Percentiles rank a stretch among this genome's conserved stretches.
Conservation (phyloP, 2,797 vertebrate genomes). For the Anableps anableps region DNA sequence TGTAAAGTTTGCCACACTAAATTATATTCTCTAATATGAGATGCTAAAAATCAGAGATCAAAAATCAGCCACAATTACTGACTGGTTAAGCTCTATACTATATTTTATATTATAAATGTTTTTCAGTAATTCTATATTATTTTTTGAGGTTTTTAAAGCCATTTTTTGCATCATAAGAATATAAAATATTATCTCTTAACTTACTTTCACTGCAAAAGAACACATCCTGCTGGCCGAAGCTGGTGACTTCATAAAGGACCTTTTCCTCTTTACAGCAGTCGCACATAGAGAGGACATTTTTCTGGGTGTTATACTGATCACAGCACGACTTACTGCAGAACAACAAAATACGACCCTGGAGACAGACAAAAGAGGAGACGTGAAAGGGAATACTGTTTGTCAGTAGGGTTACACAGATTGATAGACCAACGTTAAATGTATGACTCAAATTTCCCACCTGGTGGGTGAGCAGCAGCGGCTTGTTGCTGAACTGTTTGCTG, state of each 20-base stretch:
- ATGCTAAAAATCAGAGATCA: not conserved
- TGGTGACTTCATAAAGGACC: slow-evolving; percentile 72
- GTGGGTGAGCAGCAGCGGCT: slow-evolving; percentile 91
- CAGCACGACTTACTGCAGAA: slow-evolving; percentile 77
- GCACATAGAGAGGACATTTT: slow-evolving; percentile 68
- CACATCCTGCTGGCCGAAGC: slow-evolving; percentile 69
- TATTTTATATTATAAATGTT: not conserved
- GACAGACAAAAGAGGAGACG: not conserved
- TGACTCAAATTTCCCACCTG: slow-evolving; percentile 79
- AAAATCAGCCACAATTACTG: not conserved
- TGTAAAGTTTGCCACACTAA: not conserved
- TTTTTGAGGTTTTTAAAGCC: not conserved
- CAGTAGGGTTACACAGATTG: not conserved
- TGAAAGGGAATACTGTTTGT: not conserved
- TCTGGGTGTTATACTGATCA: slow-evolving; percentile 75
- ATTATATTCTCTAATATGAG: not conserved
- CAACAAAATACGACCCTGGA: slow-evolving; percentile 72
- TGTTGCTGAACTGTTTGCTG: slow-evolving; percentile 86
- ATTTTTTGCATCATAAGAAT: not conserved
- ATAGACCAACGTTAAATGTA: not conserved
- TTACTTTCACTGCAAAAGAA: slow-evolving; percentile 80
- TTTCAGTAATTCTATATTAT: not conserved
- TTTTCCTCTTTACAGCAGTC: slow-evolving; percentile 78
- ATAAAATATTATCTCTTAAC: slow-evolving; percentile 23
- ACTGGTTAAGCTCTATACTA: not conserved